phyloP scores from a whole-genome alignment of 2,888 invertebrate genomes.

The Sarcophaga rosellei region DNA sequence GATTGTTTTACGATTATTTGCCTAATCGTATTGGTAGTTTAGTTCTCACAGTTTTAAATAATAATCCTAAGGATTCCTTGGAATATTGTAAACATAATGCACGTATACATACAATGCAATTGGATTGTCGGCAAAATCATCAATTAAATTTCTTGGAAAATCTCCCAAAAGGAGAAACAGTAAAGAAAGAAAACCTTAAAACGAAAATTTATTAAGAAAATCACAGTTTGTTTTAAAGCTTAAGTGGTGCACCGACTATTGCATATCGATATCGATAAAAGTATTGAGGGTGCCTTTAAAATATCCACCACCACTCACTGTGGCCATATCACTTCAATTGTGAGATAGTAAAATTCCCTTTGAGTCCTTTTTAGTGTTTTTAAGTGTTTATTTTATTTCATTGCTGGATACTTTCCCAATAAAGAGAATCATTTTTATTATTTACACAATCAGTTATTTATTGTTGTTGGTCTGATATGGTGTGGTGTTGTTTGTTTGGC shows the following conservation, averaged over 20 bases:
- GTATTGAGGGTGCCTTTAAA: conserved; percentile 11
- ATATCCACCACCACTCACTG: conserved; percentile 14
- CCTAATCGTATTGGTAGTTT: conserved; percentile 19
- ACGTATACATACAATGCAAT: not conserved
- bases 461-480: conserved; percentile 42
- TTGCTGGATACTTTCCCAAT: conserved; percentile 58
- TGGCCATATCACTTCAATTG: not conserved
- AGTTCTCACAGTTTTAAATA: conserved; percentile 33
- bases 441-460: conserved; percentile 53
- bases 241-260: conserved; percentile 22
- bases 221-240: conserved; percentile 27
- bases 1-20: conserved; percentile 55
- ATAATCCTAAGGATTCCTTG: conserved; percentile 39
- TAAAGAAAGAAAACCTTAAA: not conserved
- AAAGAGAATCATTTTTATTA: conserved; percentile 16
- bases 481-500: not conserved
- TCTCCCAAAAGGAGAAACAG: not conserved
- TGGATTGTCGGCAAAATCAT: conserved; percentile 61
- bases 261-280: conserved; percentile 41
- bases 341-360: not conserved
- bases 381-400: conserved; percentile 48
- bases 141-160: conserved; percentile 58
- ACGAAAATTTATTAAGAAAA: conserved; percentile 33
- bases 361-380: conserved; percentile 5
- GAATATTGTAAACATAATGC: not conserved